Conservation (phyloP, 2,888 invertebrate species). For the Aricia artaxerxes region DNA sequence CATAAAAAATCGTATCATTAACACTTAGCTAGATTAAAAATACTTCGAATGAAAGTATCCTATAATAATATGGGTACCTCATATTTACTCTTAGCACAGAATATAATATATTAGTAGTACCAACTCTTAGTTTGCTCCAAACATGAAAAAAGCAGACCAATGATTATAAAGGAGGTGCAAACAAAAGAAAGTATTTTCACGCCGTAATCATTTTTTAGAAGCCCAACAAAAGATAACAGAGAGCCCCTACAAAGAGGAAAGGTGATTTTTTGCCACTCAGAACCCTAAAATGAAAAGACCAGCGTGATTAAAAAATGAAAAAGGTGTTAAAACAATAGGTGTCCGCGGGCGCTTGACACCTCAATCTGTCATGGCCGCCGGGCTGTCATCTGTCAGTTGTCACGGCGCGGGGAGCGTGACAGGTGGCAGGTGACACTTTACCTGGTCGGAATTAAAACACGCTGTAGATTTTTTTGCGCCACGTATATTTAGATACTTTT, state of each 20-base stretch:
- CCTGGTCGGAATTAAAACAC: slow-evolving; percentile 46
- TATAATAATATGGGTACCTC: too few species aligned
- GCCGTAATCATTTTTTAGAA: slow-evolving; percentile 29
- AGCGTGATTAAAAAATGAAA: slow-evolving; percentile 51
- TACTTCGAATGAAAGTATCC: too few species aligned
- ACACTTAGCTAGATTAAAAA: too few species aligned
- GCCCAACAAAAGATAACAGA: slow-evolving; percentile 34
- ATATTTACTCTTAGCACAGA: too few species aligned
- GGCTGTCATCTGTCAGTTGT: slow-evolving; percentile 53
- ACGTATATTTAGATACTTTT: neutral
- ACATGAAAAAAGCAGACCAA: slow-evolving; percentile 3
- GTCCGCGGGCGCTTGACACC: slow-evolving; percentile 59
- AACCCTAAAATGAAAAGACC: slow-evolving; percentile 35
- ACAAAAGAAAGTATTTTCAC: slow-evolving; percentile 25
- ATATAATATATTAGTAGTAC: too few species aligned
- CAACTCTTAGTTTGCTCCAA: neutral
- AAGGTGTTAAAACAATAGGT: slow-evolving; percentile 55
- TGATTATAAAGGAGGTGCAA: neutral
- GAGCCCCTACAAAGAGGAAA: slow-evolving; percentile 22
- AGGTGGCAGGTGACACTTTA: slow-evolving; percentile 48
- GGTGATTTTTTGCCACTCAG: slow-evolving; percentile 34
- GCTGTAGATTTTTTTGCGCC: slow-evolving; percentile 32
- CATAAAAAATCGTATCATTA: too few species aligned
- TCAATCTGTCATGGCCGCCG: slow-evolving; percentile 68
- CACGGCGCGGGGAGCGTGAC: slow-evolving; percentile 62